A percentile compares a stretch with the other conserved stretches of the same genome.
Evolutionary conservation across 2,888 invertebrate genomes (phyloP).

Genomic region (Leptogaster cylindrica): DNA sequence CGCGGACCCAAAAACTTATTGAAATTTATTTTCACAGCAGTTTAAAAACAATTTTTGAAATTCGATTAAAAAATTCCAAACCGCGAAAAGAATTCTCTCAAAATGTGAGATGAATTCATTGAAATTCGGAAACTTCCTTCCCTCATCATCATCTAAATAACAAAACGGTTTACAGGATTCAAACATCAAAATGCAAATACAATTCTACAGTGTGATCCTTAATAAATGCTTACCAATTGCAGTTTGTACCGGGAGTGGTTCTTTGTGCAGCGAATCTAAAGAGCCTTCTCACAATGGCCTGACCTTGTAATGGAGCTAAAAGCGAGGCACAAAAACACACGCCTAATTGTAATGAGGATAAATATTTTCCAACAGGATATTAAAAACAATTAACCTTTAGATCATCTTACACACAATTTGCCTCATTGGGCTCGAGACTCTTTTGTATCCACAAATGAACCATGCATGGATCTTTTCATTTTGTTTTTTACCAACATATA

Average conservation of each 20-base stretch:
- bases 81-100: background rate
- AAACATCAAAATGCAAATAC: background rate
- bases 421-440: slow-evolving; percentile 24
- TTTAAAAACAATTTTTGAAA: no score
- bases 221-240: background rate
- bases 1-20: no score
- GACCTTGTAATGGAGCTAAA: slow-evolving; percentile 37
- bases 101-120: background rate
- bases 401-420: slow-evolving; percentile 43
- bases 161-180: background rate
- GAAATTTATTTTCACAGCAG: no score
- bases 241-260: background rate
- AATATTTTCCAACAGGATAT: slow-evolving; percentile 47
- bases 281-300: slow-evolving; percentile 20
- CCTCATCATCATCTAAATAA: background rate
- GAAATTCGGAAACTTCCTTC: background rate
- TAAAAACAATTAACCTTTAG: slow-evolving; percentile 47
- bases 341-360: slow-evolving; percentile 44
- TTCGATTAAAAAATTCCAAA: no score
- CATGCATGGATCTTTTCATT: slow-evolving; percentile 10
- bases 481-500: no score
- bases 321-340: slow-evolving; percentile 24
- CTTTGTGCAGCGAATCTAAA: slow-evolving; percentile 5
- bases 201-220: background rate
- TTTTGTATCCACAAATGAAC: slow-evolving; percentile 14